Base-by-base conservation (phyloP, 2,797 vertebrate genomes). In the Urocyon cinereoargenteus region DNA sequence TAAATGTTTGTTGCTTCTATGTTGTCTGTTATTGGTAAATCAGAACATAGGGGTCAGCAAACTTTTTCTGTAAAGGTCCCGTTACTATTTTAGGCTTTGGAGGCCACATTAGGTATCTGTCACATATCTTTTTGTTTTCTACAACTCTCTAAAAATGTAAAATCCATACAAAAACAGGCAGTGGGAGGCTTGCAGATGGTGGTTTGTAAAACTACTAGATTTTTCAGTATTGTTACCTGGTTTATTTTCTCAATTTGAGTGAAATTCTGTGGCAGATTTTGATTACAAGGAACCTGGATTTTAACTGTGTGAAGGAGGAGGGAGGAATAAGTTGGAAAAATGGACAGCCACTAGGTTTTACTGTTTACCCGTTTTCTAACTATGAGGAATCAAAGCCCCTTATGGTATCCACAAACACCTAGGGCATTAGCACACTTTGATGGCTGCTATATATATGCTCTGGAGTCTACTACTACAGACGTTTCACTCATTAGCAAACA, bases 81-180 rank as follows among this genome's bases (percentile, higher is more conserved):
- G 64, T 77, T 77, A 77, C 10, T 78, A 40, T 53, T 59, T 81
- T 81, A 92, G 53, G 28, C 26, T 94, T 55, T 62, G 22, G 81
- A 53, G 16, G 24, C 1, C 49, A 59, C 18, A 62, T 14, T 26
- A 45, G 53, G 34, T 28, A 51, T 31, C 57, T 91, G 64, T 64
- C 36, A 78, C 40, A 24, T 26, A 24, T 55, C 66, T n/a, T 64
- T 62, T 59, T 79, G 55, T 90, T 83, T 87, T 34, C 57, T 31
- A 62, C 21, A 61, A 40, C n/a, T 34, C 64, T 96, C 93, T 55
- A 87, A 89, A 96, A 93, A 85, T 31, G 13, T 53, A 51, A 79
- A 73, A 90, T 61, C 55, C 31, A 53, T 9, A 68, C 3, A 53
- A 84, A 91, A 83, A 68, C 28, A 57, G 61, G 28, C 26, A 26